A percentile compares a stretch with the other conserved stretches of the same genome.
Conservation (phyloP, 2,888 invertebrate species). For the Lasioglossum marginatum region DNA sequence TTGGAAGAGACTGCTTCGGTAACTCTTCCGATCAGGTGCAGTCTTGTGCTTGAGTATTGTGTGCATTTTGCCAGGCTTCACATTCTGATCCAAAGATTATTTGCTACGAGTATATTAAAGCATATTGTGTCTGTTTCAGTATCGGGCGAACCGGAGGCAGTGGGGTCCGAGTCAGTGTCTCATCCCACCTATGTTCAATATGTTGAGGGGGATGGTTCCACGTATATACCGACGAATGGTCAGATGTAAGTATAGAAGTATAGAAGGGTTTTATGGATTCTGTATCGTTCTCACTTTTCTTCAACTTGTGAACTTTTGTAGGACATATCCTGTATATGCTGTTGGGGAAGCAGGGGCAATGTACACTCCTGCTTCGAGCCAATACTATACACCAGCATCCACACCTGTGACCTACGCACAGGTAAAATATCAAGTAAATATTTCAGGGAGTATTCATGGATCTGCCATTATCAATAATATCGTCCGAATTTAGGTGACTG, state of each 20-base stretch:
- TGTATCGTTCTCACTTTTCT: background rate
- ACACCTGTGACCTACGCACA: conserved; percentile 88
- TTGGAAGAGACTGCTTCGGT: conserved; percentile 26
- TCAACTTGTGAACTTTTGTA: conserved; percentile 75
- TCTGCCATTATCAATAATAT: conserved; percentile 5
- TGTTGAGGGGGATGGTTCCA: conserved; percentile 87
- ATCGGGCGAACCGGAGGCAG: conserved; percentile 85
- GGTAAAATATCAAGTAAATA: conserved; percentile 79
- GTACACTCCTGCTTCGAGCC: conserved; percentile 89
- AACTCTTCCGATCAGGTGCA: conserved; percentile 5
- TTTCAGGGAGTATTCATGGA: background rate
- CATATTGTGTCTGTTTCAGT: conserved; percentile 78
- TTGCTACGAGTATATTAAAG: background rate
- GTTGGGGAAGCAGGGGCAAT: conserved; percentile 89
- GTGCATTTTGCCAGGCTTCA: conserved; percentile 33
- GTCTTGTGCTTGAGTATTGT: conserved; percentile 11
- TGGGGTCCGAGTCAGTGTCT: conserved; percentile 86
- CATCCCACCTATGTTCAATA: conserved; percentile 88
- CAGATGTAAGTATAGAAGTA: conserved; percentile 87
- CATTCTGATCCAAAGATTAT: background rate
- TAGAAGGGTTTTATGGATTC: background rate
- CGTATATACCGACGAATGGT: conserved; percentile 88
- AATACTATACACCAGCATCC: conserved; percentile 89
- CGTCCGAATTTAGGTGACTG: conserved; percentile 77
- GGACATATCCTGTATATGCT: conserved; percentile 92